phyloP scores from a whole-genome alignment of 2,888 invertebrate genomes.

The Tillus elongatus region DNA sequence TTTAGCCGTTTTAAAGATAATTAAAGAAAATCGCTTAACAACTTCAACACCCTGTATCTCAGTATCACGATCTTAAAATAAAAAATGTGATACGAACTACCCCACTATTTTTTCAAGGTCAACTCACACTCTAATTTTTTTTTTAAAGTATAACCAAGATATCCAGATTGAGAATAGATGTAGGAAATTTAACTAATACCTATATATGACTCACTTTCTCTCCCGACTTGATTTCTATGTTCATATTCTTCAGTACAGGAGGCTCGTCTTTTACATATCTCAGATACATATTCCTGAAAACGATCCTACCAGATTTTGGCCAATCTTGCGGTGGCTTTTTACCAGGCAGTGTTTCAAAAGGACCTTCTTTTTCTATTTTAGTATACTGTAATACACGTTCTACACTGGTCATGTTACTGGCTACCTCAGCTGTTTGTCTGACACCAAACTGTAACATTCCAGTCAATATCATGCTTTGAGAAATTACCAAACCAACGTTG shows the following conservation, averaged over 20 bases:
- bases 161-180: no score
- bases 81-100: no score
- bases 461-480: constrained; percentile 63
- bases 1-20: no score
- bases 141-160: no score
- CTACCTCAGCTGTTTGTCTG: constrained; percentile 67
- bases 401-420: constrained; percentile 72
- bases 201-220: constrained; percentile 58
- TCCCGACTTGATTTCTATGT: constrained; percentile 52
- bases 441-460: constrained; percentile 77
- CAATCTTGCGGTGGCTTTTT: constrained; percentile 49
- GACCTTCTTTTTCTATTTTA: constrained; percentile 60
- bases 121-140: no score
- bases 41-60: no score
- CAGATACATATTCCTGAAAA: constrained; percentile 54
- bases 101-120: no score
- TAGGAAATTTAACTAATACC: no score
- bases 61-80: no score
- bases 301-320: constrained; percentile 53
- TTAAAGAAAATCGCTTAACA: no score
- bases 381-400: constrained; percentile 75
- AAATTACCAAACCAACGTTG: constrained; percentile 62
- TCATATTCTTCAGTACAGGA: constrained; percentile 60
- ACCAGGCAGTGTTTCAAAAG: constrained; percentile 50
- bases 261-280: constrained; percentile 53